Evolutionary conservation across 1,140 invertebrate species (phyloP).

Genomic region (Druon quercuslanigerum): DNA sequence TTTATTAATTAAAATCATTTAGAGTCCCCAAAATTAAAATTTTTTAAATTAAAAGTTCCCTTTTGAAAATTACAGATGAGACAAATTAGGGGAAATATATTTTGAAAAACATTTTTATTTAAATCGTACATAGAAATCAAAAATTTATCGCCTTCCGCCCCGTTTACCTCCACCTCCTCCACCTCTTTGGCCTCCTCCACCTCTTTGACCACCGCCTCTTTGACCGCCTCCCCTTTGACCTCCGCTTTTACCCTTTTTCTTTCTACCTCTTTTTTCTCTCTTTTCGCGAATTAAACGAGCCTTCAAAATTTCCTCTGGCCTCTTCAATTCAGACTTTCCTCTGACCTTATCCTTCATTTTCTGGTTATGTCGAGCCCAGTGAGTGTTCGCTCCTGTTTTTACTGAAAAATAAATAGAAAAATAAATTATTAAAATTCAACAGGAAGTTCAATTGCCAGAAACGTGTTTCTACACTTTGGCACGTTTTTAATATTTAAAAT

Average conservation of each 20-base stretch:
- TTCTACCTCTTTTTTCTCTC: constrained; percentile 70
- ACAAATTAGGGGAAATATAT: too few relatives aligned
- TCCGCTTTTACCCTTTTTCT: constrained; percentile 65
- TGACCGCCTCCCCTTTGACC: constrained; percentile 51
- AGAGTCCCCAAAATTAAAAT: too few relatives aligned
- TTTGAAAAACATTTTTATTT: constrained; percentile 26
- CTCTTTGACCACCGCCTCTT: constrained; percentile 60
- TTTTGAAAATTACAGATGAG: too few relatives aligned
- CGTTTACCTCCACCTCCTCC: constrained; percentile 50
- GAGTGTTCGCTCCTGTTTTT: constrained; percentile 74
- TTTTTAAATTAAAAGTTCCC: too few relatives aligned
- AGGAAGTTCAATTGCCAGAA: too few relatives aligned
- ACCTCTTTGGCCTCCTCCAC: constrained; percentile 60
- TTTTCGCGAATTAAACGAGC: constrained; percentile 77
- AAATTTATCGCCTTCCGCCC: constrained; percentile 31
- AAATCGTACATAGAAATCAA: constrained; percentile 9
- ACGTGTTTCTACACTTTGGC: too few relatives aligned
- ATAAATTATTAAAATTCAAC: constrained; percentile 15
- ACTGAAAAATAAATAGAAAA: constrained; percentile 50
- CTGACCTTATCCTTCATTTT: constrained; percentile 76
- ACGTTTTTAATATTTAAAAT: too few relatives aligned
- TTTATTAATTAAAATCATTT: too few relatives aligned
- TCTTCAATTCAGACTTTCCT: constrained; percentile 78
- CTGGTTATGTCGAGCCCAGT: constrained; percentile 79
- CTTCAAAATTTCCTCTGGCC: constrained; percentile 84